Evolutionary conservation across 2,797 vertebrate genomes (phyloP).

Genomic region (Chelon labrosus): DNA sequence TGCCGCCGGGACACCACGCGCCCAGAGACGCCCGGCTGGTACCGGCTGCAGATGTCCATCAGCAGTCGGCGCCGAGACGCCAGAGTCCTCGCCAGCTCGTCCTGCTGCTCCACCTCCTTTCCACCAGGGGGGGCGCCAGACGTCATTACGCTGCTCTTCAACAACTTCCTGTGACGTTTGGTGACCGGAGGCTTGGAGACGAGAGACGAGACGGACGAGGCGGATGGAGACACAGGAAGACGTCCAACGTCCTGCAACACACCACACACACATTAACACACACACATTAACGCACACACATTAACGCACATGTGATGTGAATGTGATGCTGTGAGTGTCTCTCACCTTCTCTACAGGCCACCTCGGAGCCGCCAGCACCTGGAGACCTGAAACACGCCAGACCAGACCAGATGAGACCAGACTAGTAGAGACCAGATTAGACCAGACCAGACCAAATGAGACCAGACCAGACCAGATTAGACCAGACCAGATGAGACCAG

Average conservation of each 20-base stretch:
- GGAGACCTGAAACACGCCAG: slow-evolving; percentile 37
- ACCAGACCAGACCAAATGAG: too few species aligned
- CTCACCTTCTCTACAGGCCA: slow-evolving; percentile 59
- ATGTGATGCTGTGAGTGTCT: too few species aligned
- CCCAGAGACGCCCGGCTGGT: slow-evolving; percentile 79
- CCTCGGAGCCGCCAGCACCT: slow-evolving; percentile 20
- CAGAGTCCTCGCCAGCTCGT: slow-evolving; percentile 79
- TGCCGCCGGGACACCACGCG: slow-evolving; percentile 84
- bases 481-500: background rate
- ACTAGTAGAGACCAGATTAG: too few species aligned
- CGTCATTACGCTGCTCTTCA: slow-evolving; percentile 82
- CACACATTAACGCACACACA: too few species aligned
- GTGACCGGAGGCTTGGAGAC: slow-evolving; percentile 72
- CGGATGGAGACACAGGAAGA: slow-evolving; percentile 6
- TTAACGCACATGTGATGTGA: too few species aligned
- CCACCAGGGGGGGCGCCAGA: background rate
- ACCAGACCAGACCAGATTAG: too few species aligned
- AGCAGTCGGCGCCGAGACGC: slow-evolving; percentile 85
- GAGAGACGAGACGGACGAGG: slow-evolving; percentile 20
- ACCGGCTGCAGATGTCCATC: slow-evolving; percentile 87
- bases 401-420: too few species aligned
- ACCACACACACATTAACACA: too few species aligned
- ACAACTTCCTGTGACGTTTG: slow-evolving; percentile 87
- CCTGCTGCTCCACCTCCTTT: slow-evolving; percentile 52
- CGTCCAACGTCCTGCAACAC: too few species aligned